Evolutionary conservation across 2,888 invertebrate genomes (phyloP).

Genomic region (Eupithecia abbreviata): DNA sequence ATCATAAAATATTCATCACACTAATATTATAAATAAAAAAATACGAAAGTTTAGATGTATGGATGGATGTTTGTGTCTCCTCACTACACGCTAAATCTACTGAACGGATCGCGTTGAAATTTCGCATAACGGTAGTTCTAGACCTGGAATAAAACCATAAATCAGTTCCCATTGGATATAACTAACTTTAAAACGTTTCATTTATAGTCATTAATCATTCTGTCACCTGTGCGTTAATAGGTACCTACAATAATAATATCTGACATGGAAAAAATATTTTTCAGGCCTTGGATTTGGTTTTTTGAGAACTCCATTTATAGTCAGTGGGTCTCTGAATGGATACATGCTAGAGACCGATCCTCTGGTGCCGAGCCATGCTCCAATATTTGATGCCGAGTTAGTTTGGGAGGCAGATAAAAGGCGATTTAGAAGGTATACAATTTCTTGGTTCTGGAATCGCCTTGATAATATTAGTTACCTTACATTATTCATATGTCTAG

Average conservation of each 20-base stretch:
- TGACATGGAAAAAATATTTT: slow-evolving; percentile 1
- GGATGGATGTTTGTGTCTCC: no score
- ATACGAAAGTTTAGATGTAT: no score
- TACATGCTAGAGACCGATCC: slow-evolving; percentile 88
- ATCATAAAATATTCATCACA: no score
- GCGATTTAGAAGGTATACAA: slow-evolving; percentile 85
- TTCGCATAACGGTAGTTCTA: no score
- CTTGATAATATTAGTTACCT: background rate
- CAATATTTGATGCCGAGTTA: slow-evolving; percentile 88
- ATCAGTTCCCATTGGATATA: no score
- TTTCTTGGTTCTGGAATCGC: background rate
- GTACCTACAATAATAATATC: background rate
- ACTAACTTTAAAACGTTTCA: no score
- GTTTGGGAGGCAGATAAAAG: slow-evolving; percentile 91
- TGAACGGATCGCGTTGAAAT: no score
- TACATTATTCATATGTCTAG: no score
- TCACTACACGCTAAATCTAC: no score
- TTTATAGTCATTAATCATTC: no score
- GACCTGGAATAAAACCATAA: no score
- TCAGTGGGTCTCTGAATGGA: slow-evolving; percentile 86
- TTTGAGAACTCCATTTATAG: slow-evolving; percentile 79
- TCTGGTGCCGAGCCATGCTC: slow-evolving; percentile 82
- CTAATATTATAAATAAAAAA: no score
- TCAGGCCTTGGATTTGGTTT: slow-evolving; percentile 85
- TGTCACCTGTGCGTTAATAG: background rate